Evolutionary conservation across 2,888 invertebrate genomes (phyloP).

Genomic region (Alsophila aescularia): DNA sequence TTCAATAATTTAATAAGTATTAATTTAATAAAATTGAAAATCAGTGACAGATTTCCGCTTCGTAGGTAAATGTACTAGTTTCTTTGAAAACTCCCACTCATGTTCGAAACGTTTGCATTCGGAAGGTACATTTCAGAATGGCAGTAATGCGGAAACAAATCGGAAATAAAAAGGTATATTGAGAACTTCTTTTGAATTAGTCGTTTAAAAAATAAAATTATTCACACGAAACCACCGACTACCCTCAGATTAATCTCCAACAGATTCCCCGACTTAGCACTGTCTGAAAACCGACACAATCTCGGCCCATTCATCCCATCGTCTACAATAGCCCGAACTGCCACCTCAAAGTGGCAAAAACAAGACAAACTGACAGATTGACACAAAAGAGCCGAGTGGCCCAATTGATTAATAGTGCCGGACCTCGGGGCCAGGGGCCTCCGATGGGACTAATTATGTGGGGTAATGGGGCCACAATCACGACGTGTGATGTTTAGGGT

Average conservation of each 20-base stretch:
- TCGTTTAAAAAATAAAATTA: too few relatives aligned
- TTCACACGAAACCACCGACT: too few relatives aligned
- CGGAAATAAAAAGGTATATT: too few relatives aligned
- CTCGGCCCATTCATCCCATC: conserved; percentile 7
- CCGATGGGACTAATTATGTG: conserved; percentile 40
- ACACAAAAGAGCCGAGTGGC: conserved; percentile 39
- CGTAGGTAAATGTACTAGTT: too few relatives aligned
- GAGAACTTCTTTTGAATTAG: too few relatives aligned
- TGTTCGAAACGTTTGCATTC: too few relatives aligned
- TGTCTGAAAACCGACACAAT: conserved; percentile 11
- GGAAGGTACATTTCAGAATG: too few relatives aligned
- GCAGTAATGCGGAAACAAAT: too few relatives aligned
- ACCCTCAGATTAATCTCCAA: not conserved
- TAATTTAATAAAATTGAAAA: too few relatives aligned
- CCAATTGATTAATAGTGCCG: conserved; percentile 38
- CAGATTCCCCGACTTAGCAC: not conserved
- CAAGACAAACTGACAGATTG: conserved; percentile 36
- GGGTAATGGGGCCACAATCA: conserved; percentile 37
- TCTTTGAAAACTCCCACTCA: too few relatives aligned
- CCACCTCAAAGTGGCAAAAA: conserved; percentile 42
- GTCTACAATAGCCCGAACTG: conserved; percentile 30
- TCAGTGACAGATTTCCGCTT: too few relatives aligned
- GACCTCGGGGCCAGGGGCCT: conserved; percentile 12
- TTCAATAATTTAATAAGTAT: too few relatives aligned
- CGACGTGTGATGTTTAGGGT: conserved; percentile 25